Conservation (phyloP, 2,113 vertebrate genomes). For the western clawed frog (Xenopus tropicalis) region UCB_Xtro_10.0 CM004444.2:104196001-104196500, state of each 20-base stretch:
- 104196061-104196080: slow-evolving; percentile 9
- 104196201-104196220: not conserved
- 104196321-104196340: no score
- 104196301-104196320: not conserved
- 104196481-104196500: no score
- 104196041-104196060: slow-evolving; percentile 11
- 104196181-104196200: slow-evolving; percentile 10
- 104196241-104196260: not conserved
- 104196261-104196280: no score
- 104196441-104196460: no score
- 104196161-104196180: not conserved
- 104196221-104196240: slow-evolving; percentile 1
- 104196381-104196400: no score
- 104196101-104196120: slow-evolving; percentile 21
- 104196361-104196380: no score
- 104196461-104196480: no score
- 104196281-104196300: no score
- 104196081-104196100: slow-evolving; percentile 19
- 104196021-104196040: slow-evolving; percentile 29
- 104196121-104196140: slow-evolving; percentile 17
- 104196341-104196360: no score
- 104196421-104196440: no score
- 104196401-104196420: no score
- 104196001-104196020: slow-evolving; percentile 19
- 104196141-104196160: slow-evolving; percentile 13